phyloP scores from a whole-genome alignment of 2,113 vertebrate genomes.

The Procavia capensis region DNA sequence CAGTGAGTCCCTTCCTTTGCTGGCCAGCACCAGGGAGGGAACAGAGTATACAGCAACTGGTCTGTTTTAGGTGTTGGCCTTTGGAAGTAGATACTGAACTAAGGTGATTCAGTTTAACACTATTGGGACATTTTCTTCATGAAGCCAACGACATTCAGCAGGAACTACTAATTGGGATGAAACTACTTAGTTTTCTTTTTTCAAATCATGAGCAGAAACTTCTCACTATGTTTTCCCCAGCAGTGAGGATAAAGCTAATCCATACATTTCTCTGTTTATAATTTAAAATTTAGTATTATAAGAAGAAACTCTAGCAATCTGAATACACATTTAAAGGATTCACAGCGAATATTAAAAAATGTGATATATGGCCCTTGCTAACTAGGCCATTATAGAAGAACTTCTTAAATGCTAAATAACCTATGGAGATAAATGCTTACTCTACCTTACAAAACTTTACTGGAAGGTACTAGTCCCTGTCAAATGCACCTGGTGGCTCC shows the following conservation, averaged over 20 bases:
- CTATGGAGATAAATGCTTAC: neutral
- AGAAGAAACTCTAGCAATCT: neutral
- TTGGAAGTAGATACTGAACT: slow-evolving; percentile 27
- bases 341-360: neutral
- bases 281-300: slow-evolving; percentile 4
- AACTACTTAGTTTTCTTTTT: neutral
- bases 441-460: neutral
- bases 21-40: slow-evolving; percentile 39
- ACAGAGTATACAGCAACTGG: neutral
- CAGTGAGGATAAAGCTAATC: slow-evolving; percentile 33
- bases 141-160: neutral
- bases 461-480: neutral
- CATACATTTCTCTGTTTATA: neutral
- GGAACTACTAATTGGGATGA: neutral
- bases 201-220: neutral
- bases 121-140: neutral
- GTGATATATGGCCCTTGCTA: neutral
- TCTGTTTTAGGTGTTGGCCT: neutral
- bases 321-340: slow-evolving; percentile 16
- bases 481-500: neutral
- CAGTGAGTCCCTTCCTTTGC: neutral
- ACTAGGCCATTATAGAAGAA: neutral
- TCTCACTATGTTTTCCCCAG: neutral
- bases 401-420: slow-evolving; percentile 4
- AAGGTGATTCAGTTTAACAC: neutral